These are phyloP conservation scores for Erebia ligea DNA, from an alignment of 2,888 invertebrate genomes.

Conservation along the genomic window DNA sequence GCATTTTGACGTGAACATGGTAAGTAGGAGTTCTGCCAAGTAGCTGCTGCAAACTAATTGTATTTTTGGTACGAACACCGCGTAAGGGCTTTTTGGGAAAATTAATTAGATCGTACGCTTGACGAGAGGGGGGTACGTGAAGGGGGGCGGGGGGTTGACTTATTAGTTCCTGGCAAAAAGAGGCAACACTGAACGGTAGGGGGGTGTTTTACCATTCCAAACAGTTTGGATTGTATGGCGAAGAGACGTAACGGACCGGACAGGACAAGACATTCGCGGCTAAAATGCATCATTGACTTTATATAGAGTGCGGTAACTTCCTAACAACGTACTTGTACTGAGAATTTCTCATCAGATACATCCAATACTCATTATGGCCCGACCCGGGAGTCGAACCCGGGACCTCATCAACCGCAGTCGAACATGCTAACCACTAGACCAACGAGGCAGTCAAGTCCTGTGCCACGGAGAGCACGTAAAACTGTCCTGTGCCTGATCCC, in stretches of 20 bases:
- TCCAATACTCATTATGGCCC: too few species aligned
- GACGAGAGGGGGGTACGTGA: neutral
- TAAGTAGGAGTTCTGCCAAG: slow-evolving; percentile 20
- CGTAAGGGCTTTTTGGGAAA: slow-evolving; percentile 31
- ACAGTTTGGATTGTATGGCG: slow-evolving; percentile 13
- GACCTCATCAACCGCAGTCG: too few species aligned
- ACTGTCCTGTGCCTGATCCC: too few species aligned
- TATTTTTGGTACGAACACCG: slow-evolving; percentile 31
- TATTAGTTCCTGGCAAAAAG: slow-evolving; percentile 30
- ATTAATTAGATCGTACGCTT: slow-evolving; percentile 26
- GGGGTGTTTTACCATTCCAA: slow-evolving; percentile 7
- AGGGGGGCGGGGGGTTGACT: neutral
- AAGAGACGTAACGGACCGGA: neutral
- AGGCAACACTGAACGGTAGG: slow-evolving; percentile 6
- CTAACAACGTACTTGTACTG: too few species aligned
- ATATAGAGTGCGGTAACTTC: too few species aligned
- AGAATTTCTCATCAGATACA: too few species aligned
- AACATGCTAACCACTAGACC: too few species aligned
- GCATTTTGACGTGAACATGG: neutral
- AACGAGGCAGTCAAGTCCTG: too few species aligned
- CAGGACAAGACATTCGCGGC: too few species aligned
- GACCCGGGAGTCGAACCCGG: too few species aligned
- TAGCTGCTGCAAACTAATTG: slow-evolving; percentile 27
- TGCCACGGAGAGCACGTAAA: too few species aligned
- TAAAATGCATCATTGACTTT: too few species aligned